Conservation (phyloP, 2,888 invertebrate species). For the Candidula unifasciata region DNA sequence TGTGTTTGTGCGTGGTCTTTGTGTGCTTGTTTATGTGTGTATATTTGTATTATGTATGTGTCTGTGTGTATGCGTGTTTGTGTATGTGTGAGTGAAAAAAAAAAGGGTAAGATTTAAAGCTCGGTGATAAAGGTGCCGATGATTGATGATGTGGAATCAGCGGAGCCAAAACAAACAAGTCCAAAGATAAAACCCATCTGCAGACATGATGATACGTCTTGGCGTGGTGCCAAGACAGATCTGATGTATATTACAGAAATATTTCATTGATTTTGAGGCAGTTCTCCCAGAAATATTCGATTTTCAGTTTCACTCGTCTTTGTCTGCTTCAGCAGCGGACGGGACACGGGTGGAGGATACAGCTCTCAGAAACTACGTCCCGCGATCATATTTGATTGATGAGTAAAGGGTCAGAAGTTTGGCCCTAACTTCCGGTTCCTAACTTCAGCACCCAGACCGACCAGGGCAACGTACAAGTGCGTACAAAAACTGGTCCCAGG, state of each 20-base stretch:
- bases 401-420: slow-evolving; percentile 33
- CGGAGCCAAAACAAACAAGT: not conserved
- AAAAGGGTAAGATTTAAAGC: no score
- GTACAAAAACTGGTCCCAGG: no score
- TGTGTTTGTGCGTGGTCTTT: no score
- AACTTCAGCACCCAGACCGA: not conserved
- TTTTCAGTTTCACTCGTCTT: slow-evolving; percentile 32
- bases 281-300: slow-evolving; percentile 5
- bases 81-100: no score
- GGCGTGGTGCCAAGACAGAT: slow-evolving; percentile 7
- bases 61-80: no score
- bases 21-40: no score
- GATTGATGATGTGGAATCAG: no score
- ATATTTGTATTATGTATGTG: no score
- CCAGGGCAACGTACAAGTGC: not conserved
- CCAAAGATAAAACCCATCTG: not conserved
- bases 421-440: not conserved
- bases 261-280: slow-evolving; percentile 2
- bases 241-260: not conserved
- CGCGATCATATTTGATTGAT: slow-evolving; percentile 45
- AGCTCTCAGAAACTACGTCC: not conserved
- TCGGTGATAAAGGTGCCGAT: no score
- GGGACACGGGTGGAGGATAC: not conserved
- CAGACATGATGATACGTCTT: not conserved
- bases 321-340: not conserved